Evolutionary conservation across 2,797 vertebrate genomes (phyloP), one percentile per base, ranked within the genome.

Genomic region (Amniataba percoides): DNA sequence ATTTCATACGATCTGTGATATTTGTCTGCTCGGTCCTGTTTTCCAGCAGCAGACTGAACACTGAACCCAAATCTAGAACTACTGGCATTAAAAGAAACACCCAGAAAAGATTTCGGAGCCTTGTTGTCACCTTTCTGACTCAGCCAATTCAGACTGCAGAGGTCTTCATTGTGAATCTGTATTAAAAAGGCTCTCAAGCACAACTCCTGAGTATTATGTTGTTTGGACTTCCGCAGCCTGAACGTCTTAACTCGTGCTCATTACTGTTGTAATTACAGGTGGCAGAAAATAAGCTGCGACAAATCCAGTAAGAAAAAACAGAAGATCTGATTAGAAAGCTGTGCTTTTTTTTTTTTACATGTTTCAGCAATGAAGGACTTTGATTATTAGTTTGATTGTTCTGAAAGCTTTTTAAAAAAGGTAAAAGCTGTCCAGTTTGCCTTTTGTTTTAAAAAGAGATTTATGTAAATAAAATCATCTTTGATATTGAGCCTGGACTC

Each of bases 401-500:
- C 70, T 55, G 71, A 46, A 69, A 85, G 76, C 75, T 90, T 92
- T 90, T 83, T 66, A 65, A 77, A 65, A 77, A 83, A 84, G 74
- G 71, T 84, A 42, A 84, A 87, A 86, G 83, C 73, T 85, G 77
- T 91, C 90, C 0, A 62, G 84, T 92, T 88, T 92, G 89, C 86
- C 89, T 88, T 91, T 93, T 91, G 87, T 87, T 87, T 92, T 86
- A 87, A 88, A 93, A 90, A 87, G 84, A 89, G 83, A 91, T 89
- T 85, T 82, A 88, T 94, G 90, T 95, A 93, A 95, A 93, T 95
- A 94, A 95, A 94, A 90, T 85, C 67, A 81, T 87, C 74, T 93
- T 93, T 92, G 84, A 88, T 92, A 92, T 78, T 71, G 78, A 9
- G 7, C 61, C 71, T 79, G 84, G 71, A 53, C 23, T 67, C 13